These are phyloP conservation scores for Melopsittacus undulatus DNA, from an alignment of 2,797 vertebrate species.

Conservation along the genomic window DNA sequence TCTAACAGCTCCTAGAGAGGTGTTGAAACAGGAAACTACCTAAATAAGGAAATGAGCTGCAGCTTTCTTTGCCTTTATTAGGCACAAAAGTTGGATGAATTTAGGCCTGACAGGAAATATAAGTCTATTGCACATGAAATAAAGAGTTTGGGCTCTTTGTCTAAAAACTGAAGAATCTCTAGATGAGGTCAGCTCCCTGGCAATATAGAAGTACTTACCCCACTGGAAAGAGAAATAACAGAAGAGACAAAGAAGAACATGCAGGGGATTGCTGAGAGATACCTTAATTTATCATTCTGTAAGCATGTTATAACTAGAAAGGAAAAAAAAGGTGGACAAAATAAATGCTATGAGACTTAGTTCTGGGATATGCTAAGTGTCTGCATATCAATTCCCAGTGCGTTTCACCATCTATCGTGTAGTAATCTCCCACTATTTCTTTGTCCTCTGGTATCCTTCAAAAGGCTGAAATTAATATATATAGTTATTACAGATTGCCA, in stretches of 20 bases:
- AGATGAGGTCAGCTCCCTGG: background rate
- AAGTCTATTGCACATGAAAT: background rate
- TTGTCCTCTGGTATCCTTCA: background rate
- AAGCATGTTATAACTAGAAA: background rate
- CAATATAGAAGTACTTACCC: background rate
- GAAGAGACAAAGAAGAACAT: background rate
- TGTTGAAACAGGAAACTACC: background rate
- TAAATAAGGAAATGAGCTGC: conserved; percentile 31
- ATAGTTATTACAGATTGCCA: background rate
- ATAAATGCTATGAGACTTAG: background rate
- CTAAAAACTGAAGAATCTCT: background rate
- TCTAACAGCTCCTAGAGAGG: background rate
- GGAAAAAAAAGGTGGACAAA: background rate
- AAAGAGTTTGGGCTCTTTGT: background rate
- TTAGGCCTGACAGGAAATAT: background rate
- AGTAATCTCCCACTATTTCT: background rate
- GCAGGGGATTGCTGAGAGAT: background rate
- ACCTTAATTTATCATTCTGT: background rate
- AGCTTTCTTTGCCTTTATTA: background rate
- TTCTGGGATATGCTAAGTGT: background rate
- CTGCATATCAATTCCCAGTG: background rate
- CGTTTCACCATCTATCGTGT: background rate
- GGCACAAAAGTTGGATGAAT: background rate
- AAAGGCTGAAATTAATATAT: background rate
- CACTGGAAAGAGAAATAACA: background rate